Conservation (phyloP, 2,888 invertebrate genomes). For the Biston stratarius region DNA sequence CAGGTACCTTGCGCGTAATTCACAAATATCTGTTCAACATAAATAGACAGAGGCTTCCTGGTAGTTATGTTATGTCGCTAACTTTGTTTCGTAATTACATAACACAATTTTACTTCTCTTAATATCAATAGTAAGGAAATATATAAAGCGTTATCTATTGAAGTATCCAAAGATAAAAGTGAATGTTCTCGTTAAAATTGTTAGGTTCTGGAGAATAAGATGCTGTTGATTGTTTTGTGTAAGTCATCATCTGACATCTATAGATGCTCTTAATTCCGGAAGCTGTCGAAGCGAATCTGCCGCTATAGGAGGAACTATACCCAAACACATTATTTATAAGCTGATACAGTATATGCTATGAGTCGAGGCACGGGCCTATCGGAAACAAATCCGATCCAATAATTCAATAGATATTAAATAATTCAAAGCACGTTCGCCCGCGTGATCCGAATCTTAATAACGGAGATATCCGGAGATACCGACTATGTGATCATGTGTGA, state of each 20-base stretch:
- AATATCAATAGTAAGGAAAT: not conserved
- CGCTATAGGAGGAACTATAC: not conserved
- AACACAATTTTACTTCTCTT: no score
- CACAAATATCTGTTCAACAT: slow-evolving; percentile 1
- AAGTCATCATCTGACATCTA: slow-evolving; percentile 4
- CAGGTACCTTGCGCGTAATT: slow-evolving; percentile 6
- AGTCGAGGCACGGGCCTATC: not conserved
- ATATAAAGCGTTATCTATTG: no score
- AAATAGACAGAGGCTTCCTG: not conserved
- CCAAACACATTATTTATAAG: not conserved
- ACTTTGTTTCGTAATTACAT: not conserved
- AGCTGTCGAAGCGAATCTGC: not conserved
- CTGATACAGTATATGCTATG: not conserved
- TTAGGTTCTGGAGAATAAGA: not conserved
- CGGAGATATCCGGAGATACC: no score
- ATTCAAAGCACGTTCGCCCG: slow-evolving; percentile 6
- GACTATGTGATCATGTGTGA: no score
- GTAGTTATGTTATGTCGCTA: not conserved
- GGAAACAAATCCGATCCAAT: slow-evolving; percentile 4
- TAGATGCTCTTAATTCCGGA: not conserved
- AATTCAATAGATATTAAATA: slow-evolving; percentile 9
- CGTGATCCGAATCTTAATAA: slow-evolving; percentile 2
- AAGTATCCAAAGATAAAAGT: not conserved
- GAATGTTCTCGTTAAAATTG: not conserved
- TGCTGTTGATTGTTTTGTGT: not conserved